Evolutionary conservation across 2,888 invertebrate species (phyloP).

Genomic region (Stenotaenia linearis): DNA sequence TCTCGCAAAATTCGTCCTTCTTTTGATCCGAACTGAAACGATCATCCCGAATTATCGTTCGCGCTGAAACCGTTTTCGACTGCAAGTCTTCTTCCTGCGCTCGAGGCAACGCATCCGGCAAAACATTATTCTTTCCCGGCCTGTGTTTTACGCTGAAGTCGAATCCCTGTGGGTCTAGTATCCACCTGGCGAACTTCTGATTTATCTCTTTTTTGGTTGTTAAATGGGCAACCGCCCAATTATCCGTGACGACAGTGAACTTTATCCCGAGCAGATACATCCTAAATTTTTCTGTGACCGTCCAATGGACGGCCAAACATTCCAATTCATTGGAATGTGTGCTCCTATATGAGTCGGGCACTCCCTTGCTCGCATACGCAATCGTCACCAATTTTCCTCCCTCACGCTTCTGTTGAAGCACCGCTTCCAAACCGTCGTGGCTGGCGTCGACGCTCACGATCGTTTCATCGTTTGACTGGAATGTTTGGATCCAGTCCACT

Average conservation of each 20-base stretch:
- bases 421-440: conserved; percentile 27
- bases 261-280: not conserved
- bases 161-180: not conserved
- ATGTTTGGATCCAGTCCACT: too few species aligned
- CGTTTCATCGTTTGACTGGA: not conserved
- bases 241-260: not conserved
- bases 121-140: not conserved
- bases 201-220: not conserved
- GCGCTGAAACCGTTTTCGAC: not conserved
- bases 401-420: not conserved
- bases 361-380: conserved; percentile 13
- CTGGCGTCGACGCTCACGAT: conserved; percentile 12
- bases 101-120: not conserved
- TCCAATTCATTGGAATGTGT: conserved; percentile 30
- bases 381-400: not conserved
- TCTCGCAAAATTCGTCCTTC: too few species aligned
- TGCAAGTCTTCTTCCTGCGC: too few species aligned
- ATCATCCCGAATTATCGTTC: not conserved
- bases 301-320: conserved; percentile 21
- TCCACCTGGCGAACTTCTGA: not conserved
- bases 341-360: not conserved
- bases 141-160: not conserved
- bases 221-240: not conserved
- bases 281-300: conserved; percentile 13
- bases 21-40: not conserved